A percentile compares a stretch with the other conserved stretches of the same genome.
Evolutionary conservation across 1,140 invertebrate genomes (phyloP).

Genomic region (Helicorthomorpha holstii): DNA sequence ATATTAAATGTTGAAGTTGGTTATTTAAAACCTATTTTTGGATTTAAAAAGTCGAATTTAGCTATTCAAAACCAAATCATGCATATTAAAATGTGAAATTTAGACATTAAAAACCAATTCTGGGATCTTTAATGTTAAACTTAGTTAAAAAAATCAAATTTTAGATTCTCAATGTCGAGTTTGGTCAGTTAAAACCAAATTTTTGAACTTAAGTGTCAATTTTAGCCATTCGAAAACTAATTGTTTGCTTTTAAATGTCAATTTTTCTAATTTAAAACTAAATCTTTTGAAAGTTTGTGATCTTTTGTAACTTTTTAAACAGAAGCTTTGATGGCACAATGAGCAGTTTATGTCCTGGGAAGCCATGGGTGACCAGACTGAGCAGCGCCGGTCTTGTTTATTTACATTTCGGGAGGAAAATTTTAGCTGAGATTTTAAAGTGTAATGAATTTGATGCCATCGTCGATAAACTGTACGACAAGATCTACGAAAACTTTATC

Average conservation of each 20-base stretch:
- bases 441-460: constrained; percentile 27
- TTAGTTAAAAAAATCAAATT: background rate
- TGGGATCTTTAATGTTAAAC: too few species aligned
- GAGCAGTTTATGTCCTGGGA: constrained; percentile 34
- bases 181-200: background rate
- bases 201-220: background rate
- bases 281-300: background rate
- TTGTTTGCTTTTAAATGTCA: constrained; percentile 5
- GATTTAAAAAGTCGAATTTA: too few species aligned
- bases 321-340: constrained; percentile 49
- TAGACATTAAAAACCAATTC: too few species aligned
- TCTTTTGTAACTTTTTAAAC: constrained; percentile 12
- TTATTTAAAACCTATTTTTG: too few species aligned
- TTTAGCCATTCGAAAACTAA: background rate
- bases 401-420: constrained; percentile 66
- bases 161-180: background rate
- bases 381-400: constrained; percentile 93
- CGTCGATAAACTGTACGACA: constrained; percentile 47
- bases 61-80: too few species aligned
- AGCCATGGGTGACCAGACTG: constrained; percentile 46
- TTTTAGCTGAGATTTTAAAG: constrained; percentile 43
- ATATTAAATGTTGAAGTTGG: too few species aligned
- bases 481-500: constrained; percentile 77
- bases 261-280: constrained; percentile 8
- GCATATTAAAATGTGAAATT: too few species aligned